These are phyloP conservation scores for Centroberyx gerrardi DNA, from an alignment of 2,797 vertebrate genomes.

Conservation along the genomic window DNA sequence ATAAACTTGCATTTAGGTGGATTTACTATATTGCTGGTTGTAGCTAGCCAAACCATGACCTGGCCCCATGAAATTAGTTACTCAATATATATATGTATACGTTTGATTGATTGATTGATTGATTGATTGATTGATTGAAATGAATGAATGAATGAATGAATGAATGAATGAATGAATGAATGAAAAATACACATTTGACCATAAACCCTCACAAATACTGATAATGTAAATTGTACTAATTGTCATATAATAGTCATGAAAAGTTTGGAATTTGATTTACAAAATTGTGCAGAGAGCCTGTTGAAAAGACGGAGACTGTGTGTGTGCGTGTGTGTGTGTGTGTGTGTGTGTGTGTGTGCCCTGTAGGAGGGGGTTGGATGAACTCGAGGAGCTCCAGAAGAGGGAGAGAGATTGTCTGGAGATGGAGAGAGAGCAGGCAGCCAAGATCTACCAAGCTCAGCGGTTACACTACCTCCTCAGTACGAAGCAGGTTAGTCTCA, in stretches of 20 bases:
- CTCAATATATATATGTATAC: too few species aligned
- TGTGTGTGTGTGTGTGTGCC: constrained; percentile 31
- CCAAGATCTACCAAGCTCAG: constrained; percentile 86
- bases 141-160: too few species aligned
- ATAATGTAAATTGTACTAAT: too few species aligned
- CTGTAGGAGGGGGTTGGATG: constrained; percentile 89
- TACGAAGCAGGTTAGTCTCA: constrained; percentile 89
- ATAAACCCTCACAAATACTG: background rate
- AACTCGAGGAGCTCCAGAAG: constrained; percentile 86
- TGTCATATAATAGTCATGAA: too few species aligned
- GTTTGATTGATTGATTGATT: too few species aligned
- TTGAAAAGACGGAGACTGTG: background rate
- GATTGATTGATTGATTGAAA: too few species aligned
- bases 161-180: too few species aligned
- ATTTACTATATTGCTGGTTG: too few species aligned
- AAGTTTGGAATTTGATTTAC: background rate
- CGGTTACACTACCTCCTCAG: constrained; percentile 95
- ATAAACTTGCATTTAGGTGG: too few species aligned
- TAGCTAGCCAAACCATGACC: too few species aligned
- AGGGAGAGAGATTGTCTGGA: constrained; percentile 83
- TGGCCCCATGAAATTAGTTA: too few species aligned
- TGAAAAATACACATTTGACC: background rate
- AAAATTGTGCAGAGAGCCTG: background rate
- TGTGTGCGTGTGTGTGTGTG: background rate
- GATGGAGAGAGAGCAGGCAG: constrained; percentile 84